Percentiles rank a stretch among this genome's conserved stretches.
Evolutionary conservation across 37 sponge, comb jelly and placozoan genomes (phyloP).

Genomic region (Aphrocallistes beatrix): DNA sequence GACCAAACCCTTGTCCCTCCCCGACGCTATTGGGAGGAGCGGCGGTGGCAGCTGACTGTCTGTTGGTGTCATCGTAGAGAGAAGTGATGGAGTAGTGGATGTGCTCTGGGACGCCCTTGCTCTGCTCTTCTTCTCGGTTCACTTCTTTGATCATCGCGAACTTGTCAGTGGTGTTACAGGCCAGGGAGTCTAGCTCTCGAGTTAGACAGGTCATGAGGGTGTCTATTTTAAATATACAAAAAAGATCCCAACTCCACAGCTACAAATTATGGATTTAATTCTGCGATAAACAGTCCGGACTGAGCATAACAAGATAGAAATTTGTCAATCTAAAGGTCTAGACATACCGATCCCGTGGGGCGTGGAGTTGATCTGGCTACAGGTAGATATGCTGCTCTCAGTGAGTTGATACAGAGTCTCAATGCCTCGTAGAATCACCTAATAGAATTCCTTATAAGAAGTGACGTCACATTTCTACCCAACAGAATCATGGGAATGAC

Average conservation of each 20-base stretch:
- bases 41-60: not conserved
- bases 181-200: not conserved
- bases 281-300: no score
- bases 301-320: no score
- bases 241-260: not conserved
- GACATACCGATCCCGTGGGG: not conserved
- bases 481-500: no score
- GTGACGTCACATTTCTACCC: no score
- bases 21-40: not conserved
- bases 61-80: not conserved
- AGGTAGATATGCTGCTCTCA: not conserved
- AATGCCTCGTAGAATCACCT: not conserved
- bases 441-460: no score
- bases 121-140: not conserved
- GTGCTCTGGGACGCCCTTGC: not conserved
- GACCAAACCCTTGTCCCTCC: not conserved
- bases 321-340: no score
- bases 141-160: not conserved
- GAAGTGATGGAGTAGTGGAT: not conserved
- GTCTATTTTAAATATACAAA: no score
- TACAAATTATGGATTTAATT: not conserved
- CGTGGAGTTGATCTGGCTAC: not conserved
- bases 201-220: not conserved
- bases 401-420: constrained; percentile 7
- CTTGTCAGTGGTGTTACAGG: not conserved